Base-by-base conservation (phyloP, 2,888 invertebrate species). In the Diadegma fenestrale region DNA sequence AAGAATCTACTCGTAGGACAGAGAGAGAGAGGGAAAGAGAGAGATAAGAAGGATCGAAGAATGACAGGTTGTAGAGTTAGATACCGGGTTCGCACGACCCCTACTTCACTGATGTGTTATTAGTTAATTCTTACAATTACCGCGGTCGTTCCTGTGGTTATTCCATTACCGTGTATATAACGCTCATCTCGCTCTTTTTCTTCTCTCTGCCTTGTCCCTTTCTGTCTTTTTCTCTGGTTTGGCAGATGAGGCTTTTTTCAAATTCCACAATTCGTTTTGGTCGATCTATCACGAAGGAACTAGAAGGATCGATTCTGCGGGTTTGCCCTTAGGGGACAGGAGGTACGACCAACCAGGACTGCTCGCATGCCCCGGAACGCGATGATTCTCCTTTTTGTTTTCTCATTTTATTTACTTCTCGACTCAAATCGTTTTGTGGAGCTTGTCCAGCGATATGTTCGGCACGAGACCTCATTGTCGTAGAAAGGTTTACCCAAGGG, bases 51-150 rank as follows among this genome's bases (percentile, higher is more conserved):
- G 91, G 90, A 89, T 89, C 89, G 89, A 91, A 89, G 92, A 93
- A 93, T 93, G 93, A 93, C 93, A 93, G 93, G 93, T 92, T 93
- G 90, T 89, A 73, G 89, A 89, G 88, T 89, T 89, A 89, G 89
- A 89, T 89, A 87, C 87, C 89, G 89, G 91, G 92, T 93, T 93
- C 92, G 92, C 93, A 93, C 93, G 93, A 93, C 91, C 91, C 87
- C 90, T 90, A 91, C 91, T 91, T 90, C 90, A 85, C 90, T 90
- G 90, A 89, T 91, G 90, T 93, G 92, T 93, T 93, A 93, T 93
- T 93, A 93, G 93, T 92, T 93, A 91, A 93, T 93, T 92, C 93
- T 93, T 93, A 93, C 93, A 93, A 93, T 93, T 93, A 93, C 92
- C 73, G 54, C 90, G 89, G 91, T 92, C 92, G 90, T 93, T 92